A percentile compares a stretch with the other conserved stretches of the same genome.
Evolutionary conservation across 2,888 invertebrate species (phyloP).

Genomic region (Thecophora atra): DNA sequence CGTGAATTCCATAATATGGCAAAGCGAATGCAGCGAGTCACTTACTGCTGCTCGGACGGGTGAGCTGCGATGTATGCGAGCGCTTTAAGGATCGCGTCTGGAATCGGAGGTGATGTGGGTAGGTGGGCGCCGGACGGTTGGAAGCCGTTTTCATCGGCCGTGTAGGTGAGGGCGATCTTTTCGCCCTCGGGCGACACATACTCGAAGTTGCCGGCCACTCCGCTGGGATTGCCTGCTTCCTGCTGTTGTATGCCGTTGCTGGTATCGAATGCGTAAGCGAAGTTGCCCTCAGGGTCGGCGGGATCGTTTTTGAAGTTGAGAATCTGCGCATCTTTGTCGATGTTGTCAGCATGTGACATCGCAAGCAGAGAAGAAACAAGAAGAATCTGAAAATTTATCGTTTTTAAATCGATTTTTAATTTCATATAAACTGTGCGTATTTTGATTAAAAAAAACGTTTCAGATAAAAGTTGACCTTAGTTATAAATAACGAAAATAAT

Average conservation of each 20-base stretch:
- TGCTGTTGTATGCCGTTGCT: conserved; percentile 71
- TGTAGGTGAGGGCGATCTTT: conserved; percentile 63
- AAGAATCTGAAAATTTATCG: conserved; percentile 7
- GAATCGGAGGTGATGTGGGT: conserved; percentile 69
- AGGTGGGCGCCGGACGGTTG: conserved; percentile 64
- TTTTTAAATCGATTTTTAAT: too few relatives aligned
- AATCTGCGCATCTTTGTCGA: conserved; percentile 53
- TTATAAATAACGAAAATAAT: too few relatives aligned
- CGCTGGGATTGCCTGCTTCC: conserved; percentile 68
- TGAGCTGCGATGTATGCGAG: conserved; percentile 67
- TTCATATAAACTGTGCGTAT: too few relatives aligned
- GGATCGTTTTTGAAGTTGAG: conserved; percentile 60
- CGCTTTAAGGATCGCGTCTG: conserved; percentile 67
- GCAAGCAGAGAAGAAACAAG: conserved; percentile 50
- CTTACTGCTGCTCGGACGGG: conserved; percentile 41
- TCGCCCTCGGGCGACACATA: conserved; percentile 69
- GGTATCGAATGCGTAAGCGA: conserved; percentile 66
- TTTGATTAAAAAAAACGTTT: too few relatives aligned
- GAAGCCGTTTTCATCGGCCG: conserved; percentile 71
- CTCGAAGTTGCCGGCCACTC: conserved; percentile 67
- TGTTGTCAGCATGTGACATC: conserved; percentile 55
- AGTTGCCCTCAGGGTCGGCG: conserved; percentile 65
- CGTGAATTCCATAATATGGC: neutral
- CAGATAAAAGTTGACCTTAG: too few relatives aligned
- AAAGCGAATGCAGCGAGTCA: neutral